Evolutionary conservation across 2,797 vertebrate species (phyloP), one percentile per base, ranked within the genome.

Genomic region (Sylvia borin): DNA sequence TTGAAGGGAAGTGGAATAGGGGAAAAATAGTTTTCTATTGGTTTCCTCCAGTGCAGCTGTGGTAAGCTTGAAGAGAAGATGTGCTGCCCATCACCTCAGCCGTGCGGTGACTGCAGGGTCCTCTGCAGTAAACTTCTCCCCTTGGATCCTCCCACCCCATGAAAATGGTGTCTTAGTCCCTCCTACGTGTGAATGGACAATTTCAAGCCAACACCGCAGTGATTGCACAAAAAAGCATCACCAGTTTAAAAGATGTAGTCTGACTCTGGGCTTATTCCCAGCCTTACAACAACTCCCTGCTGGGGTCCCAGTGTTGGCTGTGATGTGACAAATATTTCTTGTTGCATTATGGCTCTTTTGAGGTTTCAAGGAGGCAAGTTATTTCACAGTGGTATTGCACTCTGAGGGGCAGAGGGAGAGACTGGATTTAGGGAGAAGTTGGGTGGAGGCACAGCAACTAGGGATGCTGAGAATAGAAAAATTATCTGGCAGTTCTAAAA

Each of bases 21-120:
- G 64, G 25, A 15, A 34, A 36, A 36, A 36, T 36, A 36, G 36
- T 36, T 36, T 36, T 36, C 36, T 36, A 36, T 36, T 36, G 36
- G 11, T 65, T 88, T 85, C 57, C 67, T 2, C 1, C 72, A 42
- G 50, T 79, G 66, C 83, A 78, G n/a, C 26, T 1, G 0, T 11
- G 53, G 64, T 40, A 34, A 74, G 24, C n/a, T 34, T 24, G 20
- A 34, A 62, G 48, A 47, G 65, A 51, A 64, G 27, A 16, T 43
- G 9, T n/a, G 57, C 36, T 66, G 64, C 72, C 45, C 0, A 0
- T 38, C 31, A 3, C 42, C 67, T 77, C 0, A 0, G 55, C 47
- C 53, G 8, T 2, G 29, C n/a, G 29, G 26, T 2, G 0, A 42
- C 66, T 5, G 0, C 53, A 48, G 40, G 48, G 32, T 58, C 53